Conservation (phyloP, 2,113 vertebrate genomes). For the Noctilio leporinus region DNA sequence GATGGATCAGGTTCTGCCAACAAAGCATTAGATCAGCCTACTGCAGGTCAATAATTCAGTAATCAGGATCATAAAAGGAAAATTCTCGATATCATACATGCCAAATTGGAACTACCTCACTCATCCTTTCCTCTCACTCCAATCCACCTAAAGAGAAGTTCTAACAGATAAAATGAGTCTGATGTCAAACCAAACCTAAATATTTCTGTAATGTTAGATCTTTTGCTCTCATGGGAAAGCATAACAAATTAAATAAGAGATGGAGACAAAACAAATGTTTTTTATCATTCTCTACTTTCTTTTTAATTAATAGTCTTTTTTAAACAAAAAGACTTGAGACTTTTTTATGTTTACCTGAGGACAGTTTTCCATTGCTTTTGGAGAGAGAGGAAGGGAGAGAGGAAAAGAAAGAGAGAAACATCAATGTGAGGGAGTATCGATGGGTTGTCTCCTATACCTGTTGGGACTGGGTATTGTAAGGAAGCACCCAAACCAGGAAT, state of each 20-base stretch:
- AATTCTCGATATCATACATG: background rate
- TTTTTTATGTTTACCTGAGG: background rate
- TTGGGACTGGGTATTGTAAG: too few species aligned
- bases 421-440: too few species aligned
- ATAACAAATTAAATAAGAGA: background rate
- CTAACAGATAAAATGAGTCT: background rate
- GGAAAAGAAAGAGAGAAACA: too few species aligned
- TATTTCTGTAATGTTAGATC: background rate
- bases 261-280: background rate
- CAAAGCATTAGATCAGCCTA: background rate
- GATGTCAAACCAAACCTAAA: background rate
- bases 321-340: background rate
- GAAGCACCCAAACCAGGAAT: too few species aligned
- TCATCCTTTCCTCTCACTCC: background rate
- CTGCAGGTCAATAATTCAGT: background rate
- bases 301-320: background rate
- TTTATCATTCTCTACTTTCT: background rate
- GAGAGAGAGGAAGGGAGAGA: too few species aligned
- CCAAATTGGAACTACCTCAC: background rate
- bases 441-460: too few species aligned
- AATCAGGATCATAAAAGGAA: background rate
- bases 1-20: background rate
- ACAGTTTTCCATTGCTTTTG: too few species aligned
- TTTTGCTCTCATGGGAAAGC: background rate
- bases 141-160: accelerated